A percentile compares a stretch with the other conserved stretches of the same genome.
These are phyloP conservation scores for Pollenia amentaria DNA, from an alignment of 2,888 invertebrate genomes.

Conservation along the genomic window DNA sequence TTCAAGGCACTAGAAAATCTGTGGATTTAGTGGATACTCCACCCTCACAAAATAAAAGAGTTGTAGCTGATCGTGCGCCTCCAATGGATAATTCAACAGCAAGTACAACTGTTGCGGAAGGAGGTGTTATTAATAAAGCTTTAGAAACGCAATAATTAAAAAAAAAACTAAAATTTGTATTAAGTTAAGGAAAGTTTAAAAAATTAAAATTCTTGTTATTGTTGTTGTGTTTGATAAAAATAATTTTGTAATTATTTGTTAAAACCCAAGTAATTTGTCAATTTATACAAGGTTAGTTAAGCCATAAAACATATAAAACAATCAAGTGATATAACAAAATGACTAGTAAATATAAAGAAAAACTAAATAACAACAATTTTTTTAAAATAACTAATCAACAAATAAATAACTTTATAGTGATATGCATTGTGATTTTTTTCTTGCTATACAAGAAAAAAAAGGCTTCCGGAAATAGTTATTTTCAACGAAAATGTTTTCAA, in stretches of 20 bases:
- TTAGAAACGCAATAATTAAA: constrained; percentile 64
- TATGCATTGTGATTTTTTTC: no score
- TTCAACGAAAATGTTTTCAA: no score
- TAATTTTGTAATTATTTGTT: constrained; percentile 19
- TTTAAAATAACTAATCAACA: no score
- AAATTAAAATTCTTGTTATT: neutral
- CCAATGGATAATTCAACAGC: constrained; percentile 45
- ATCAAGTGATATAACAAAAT: constrained; percentile 38
- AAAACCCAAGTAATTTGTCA: neutral
- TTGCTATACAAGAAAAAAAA: no score
- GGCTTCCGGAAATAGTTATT: no score
- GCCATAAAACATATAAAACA: neutral
- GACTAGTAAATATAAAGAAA: neutral
- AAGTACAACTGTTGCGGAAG: constrained; percentile 14
- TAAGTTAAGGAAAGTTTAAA: neutral
- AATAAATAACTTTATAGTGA: neutral
- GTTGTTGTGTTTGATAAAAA: constrained; percentile 24
- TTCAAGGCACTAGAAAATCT: constrained; percentile 67
- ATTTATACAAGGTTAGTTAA: constrained; percentile 12
- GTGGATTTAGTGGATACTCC: constrained; percentile 68
- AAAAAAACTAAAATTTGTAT: neutral
- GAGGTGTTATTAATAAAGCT: constrained; percentile 62
- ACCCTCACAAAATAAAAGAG: constrained; percentile 51
- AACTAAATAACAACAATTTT: neutral
- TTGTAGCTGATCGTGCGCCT: constrained; percentile 55